These are phyloP conservation scores for Bothrops jararaca DNA, from an alignment of 2,113 vertebrate species.

Conservation along the genomic window DNA sequence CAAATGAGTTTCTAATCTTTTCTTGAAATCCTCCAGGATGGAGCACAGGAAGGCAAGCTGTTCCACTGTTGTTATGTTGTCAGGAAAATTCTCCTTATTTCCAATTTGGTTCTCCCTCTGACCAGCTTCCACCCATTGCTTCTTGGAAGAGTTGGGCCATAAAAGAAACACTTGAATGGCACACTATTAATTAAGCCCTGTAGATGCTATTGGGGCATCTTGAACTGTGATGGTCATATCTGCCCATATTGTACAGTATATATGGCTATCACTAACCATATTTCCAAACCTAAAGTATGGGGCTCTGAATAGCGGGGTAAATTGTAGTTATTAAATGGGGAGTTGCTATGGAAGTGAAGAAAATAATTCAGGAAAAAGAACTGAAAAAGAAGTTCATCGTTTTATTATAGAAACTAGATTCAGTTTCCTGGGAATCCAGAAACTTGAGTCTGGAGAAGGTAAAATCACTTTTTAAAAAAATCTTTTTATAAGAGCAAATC, in stretches of 20 bases:
- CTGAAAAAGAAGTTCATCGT: neutral
- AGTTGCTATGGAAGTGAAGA: neutral
- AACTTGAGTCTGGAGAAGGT: neutral
- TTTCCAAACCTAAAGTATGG: neutral
- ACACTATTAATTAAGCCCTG: neutral
- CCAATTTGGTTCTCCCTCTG: neutral
- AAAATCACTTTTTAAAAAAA: neutral
- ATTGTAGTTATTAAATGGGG: neutral
- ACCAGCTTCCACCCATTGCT: neutral
- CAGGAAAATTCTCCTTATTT: no score
- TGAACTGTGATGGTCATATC: neutral
- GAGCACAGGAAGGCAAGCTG: no score
- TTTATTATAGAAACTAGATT: neutral
- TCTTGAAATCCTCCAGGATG: no score
- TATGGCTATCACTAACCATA: neutral
- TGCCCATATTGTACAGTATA: neutral
- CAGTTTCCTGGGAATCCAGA: neutral
- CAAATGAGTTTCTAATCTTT: no score
- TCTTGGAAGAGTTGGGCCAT: neutral
- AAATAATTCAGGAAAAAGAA: neutral
- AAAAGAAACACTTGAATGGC: neutral
- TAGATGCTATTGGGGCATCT: neutral
- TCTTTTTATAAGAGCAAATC: neutral
- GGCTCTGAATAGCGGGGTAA: neutral
- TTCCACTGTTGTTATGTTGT: no score